These are phyloP conservation scores for Watsonalla cultraria DNA, from an alignment of 2,888 invertebrate genomes.

Conservation along the genomic window DNA sequence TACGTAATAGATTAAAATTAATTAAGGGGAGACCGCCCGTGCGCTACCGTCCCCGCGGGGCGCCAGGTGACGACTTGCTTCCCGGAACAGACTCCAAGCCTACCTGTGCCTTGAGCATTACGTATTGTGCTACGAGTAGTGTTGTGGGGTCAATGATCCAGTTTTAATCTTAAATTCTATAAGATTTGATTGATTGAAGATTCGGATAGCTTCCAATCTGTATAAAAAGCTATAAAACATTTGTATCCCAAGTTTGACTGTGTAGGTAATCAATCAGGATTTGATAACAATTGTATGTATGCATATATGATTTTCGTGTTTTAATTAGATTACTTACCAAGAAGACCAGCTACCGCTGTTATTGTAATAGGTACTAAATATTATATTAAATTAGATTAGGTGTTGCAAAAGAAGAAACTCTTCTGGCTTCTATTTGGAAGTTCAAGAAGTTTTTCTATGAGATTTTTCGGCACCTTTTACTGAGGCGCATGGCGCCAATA, in stretches of 20 bases:
- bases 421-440: too few species aligned
- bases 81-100: conserved; percentile 41
- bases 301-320: too few species aligned
- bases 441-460: too few species aligned
- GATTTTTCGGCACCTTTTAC: too few species aligned
- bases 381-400: too few species aligned
- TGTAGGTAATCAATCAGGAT: too few species aligned
- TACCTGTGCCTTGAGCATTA: neutral
- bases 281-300: too few species aligned
- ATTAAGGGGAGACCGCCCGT: conserved; percentile 75
- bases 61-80: conserved; percentile 68
- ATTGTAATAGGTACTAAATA: too few species aligned
- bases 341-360: too few species aligned
- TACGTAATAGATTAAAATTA: conserved; percentile 66
- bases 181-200: neutral
- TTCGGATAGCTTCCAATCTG: neutral
- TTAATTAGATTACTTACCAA: too few species aligned
- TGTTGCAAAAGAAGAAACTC: too few species aligned
- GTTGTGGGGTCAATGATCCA: neutral
- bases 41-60: conserved; percentile 67
- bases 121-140: neutral
- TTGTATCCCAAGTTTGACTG: neutral
- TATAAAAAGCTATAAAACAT: neutral
- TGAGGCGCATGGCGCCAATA: neutral
- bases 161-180: neutral